Percentiles rank a stretch among this genome's conserved stretches.
These are phyloP conservation scores for Helostoma temminkii DNA, from an alignment of 2,797 vertebrate species.

Conservation along the genomic window DNA sequence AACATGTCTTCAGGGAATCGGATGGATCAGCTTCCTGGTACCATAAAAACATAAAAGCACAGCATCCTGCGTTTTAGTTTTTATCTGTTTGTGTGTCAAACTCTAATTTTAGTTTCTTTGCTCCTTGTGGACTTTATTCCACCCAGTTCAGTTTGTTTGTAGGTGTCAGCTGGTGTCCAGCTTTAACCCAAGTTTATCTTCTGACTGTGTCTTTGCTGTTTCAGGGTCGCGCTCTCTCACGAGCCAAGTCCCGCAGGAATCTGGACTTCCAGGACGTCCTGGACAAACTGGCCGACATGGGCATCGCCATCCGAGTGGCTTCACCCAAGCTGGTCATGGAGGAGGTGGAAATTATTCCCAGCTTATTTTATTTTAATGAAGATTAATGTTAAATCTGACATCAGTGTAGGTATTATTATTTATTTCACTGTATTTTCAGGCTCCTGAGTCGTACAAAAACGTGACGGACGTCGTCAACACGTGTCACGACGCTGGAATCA, in stretches of 20 bases:
- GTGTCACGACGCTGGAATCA: constrained; percentile 97
- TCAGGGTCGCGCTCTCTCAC: constrained; percentile 94
- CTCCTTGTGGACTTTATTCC: too few relatives aligned
- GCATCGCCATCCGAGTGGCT: constrained; percentile 97
- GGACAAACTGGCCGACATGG: constrained; percentile 96
- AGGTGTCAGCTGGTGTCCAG: too few relatives aligned
- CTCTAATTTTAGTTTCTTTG: too few relatives aligned
- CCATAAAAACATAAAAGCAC: too few relatives aligned
- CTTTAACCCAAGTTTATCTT: neutral
- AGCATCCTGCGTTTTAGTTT: too few relatives aligned
- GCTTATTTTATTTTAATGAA: too few relatives aligned
- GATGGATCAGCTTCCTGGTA: too few relatives aligned
- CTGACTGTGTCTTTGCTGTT: neutral
- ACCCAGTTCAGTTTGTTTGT: too few relatives aligned
- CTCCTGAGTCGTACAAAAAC: constrained; percentile 97
- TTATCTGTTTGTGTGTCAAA: too few relatives aligned
- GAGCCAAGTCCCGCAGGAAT: constrained; percentile 97
- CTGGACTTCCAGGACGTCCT: constrained; percentile 99
- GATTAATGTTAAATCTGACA: too few relatives aligned
- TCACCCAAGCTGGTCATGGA: constrained; percentile 99
- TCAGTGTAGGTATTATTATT: too few relatives aligned
- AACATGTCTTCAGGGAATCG: too few relatives aligned
- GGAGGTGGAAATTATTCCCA: constrained; percentile 86
- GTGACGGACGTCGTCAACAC: constrained; percentile 98
- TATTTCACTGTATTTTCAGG: constrained; percentile 76